Evolutionary conservation across 2,888 invertebrate genomes (phyloP).

Genomic region (Mythimna pallens): DNA sequence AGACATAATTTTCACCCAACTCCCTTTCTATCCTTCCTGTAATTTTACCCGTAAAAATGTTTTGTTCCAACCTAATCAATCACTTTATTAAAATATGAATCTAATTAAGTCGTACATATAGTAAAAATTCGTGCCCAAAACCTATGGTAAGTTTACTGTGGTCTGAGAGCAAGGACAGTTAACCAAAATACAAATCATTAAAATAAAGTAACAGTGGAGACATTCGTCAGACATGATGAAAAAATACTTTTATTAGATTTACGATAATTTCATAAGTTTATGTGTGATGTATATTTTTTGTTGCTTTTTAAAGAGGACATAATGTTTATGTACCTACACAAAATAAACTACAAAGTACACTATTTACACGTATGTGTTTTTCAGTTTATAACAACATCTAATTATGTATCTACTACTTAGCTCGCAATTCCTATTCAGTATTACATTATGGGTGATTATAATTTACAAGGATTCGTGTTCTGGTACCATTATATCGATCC

Average conservation of each 20-base stretch:
- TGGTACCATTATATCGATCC: background rate
- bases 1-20: conserved; percentile 1
- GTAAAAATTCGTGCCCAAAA: conserved; percentile 1
- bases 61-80: conserved; percentile 8
- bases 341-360: background rate
- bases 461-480: background rate
- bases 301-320: background rate
- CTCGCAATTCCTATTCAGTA: conserved; percentile 6
- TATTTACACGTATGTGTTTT: background rate
- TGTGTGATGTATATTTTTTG: background rate
- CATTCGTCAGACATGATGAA: background rate
- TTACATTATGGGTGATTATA: background rate
- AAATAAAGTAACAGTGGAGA: background rate
- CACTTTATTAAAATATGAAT: background rate
- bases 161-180: background rate
- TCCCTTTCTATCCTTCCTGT: background rate
- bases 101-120: background rate
- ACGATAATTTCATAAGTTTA: conserved; percentile 10
- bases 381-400: background rate
- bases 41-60: background rate
- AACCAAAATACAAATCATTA: background rate
- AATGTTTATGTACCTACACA: background rate
- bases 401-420: background rate
- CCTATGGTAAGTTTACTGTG: background rate
- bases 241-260: background rate